phyloP scores from a whole-genome alignment of 2,888 invertebrate genomes.

The Nymphalis urticae region DNA sequence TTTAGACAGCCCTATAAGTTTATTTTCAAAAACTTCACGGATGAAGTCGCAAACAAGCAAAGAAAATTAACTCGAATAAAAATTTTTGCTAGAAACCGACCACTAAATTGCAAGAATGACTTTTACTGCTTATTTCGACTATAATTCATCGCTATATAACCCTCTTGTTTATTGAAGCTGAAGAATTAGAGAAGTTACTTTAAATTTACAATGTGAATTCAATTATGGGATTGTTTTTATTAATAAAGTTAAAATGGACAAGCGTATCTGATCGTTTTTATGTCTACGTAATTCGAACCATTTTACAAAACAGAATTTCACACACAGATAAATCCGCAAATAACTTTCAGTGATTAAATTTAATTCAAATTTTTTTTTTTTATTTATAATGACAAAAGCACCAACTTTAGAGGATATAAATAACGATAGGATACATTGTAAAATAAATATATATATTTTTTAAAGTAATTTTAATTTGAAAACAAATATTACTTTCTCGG shows the following conservation, averaged over 20 bases:
- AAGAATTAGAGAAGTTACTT: slow-evolving; percentile 2
- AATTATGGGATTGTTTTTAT: slow-evolving; percentile 6
- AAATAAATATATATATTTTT: too few species aligned
- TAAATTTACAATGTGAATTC: slow-evolving; percentile 5
- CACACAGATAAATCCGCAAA: too few species aligned
- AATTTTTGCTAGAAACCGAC: slow-evolving; percentile 6
- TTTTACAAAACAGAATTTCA: too few species aligned
- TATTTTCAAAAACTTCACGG: slow-evolving; percentile 18
- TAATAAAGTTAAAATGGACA: background rate
- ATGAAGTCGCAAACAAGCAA: slow-evolving; percentile 10
- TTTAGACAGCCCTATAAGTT: slow-evolving; percentile 15
- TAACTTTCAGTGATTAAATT: too few species aligned
- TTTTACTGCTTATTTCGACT: slow-evolving; percentile 8
- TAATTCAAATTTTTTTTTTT: too few species aligned
- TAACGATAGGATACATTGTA: too few species aligned
- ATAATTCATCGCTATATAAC: slow-evolving; percentile 3
- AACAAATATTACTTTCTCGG: too few species aligned
- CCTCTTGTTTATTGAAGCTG: slow-evolving; percentile 2
- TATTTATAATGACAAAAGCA: too few species aligned
- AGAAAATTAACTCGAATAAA: slow-evolving; percentile 9
- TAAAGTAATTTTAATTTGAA: too few species aligned
- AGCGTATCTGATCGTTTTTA: too few species aligned
- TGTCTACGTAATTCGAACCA: too few species aligned
- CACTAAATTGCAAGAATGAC: slow-evolving; percentile 4
- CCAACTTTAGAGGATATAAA: too few species aligned